Percentiles rank a stretch among this genome's conserved stretches.
Conservation (phyloP, 2,888 invertebrate genomes). For the Pyrgus malvae region DNA sequence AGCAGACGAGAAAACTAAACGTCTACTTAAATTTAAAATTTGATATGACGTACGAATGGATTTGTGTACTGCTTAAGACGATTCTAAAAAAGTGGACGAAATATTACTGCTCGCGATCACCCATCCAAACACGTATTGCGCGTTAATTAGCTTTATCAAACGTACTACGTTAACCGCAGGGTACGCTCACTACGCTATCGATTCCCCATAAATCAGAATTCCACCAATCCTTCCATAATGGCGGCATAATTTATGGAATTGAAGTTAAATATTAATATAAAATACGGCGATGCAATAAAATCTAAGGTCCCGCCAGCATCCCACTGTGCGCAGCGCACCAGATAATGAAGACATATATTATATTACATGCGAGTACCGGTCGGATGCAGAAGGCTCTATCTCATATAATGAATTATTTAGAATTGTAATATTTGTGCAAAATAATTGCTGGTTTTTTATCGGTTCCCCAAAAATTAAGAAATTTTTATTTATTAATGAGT, state of each 20-base stretch:
- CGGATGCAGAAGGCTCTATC: constrained; percentile 13
- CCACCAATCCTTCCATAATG: constrained; percentile 12
- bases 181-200: neutral
- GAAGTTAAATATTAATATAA: constrained; percentile 35
- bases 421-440: neutral
- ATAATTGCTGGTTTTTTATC: no score
- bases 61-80: no score
- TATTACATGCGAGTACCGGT: neutral
- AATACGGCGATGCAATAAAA: constrained; percentile 44
- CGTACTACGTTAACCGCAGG: no score
- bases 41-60: no score
- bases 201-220: constrained; percentile 10
- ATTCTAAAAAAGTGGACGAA: no score
- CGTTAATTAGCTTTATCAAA: no score
- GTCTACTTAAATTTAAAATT: no score
- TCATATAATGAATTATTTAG: constrained; percentile 1
- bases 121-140: no score
- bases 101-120: no score
- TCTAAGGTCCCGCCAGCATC: constrained; percentile 38
- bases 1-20: no score
- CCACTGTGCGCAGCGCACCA: constrained; percentile 15
- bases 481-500: no score
- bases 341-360: constrained; percentile 28
- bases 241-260: constrained; percentile 18
- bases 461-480: no score